phyloP scores from a whole-genome alignment of 2,113 vertebrate species.

The Proteles cristata region DNA sequence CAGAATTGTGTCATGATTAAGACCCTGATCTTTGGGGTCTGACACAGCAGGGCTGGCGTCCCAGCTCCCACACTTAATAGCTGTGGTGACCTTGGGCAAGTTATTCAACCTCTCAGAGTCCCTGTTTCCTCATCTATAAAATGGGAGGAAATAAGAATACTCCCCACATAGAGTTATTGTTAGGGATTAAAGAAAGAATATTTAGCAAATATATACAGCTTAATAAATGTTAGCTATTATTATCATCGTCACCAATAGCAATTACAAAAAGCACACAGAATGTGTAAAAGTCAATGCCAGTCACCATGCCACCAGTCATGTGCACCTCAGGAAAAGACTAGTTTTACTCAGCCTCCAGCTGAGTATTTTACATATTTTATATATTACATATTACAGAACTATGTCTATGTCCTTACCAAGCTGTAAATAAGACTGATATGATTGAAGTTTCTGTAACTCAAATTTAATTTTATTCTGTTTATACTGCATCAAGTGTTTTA shows the following conservation, averaged over 20 bases:
- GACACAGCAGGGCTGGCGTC: not conserved
- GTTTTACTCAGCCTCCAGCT: not conserved
- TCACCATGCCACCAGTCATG: not conserved
- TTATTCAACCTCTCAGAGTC: conserved; percentile 22
- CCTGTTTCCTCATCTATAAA: conserved; percentile 42
- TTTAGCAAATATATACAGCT: not conserved
- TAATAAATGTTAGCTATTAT: not conserved
- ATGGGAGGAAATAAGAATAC: not conserved
- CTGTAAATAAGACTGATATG: not conserved
- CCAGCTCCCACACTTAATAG: not conserved
- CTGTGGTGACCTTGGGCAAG: not conserved
- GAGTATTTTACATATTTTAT: not conserved
- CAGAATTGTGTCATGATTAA: conserved; percentile 58
- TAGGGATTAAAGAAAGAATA: conserved; percentile 7
- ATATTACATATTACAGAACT: not conserved
- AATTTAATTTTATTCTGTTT: conserved; percentile 27
- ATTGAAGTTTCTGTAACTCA: not conserved
- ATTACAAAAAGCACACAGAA: not conserved
- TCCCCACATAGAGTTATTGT: not conserved
- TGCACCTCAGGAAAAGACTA: not conserved
- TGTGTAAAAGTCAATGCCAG: not conserved
- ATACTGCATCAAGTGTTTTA: not conserved
- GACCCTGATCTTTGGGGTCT: conserved; percentile 54
- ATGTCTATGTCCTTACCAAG: not conserved
- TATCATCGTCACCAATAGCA: not conserved